Percentiles rank a stretch among this genome's conserved stretches.
phyloP scores from a whole-genome alignment of 2,113 vertebrate genomes.

The Donacobius atricapilla region DNA sequence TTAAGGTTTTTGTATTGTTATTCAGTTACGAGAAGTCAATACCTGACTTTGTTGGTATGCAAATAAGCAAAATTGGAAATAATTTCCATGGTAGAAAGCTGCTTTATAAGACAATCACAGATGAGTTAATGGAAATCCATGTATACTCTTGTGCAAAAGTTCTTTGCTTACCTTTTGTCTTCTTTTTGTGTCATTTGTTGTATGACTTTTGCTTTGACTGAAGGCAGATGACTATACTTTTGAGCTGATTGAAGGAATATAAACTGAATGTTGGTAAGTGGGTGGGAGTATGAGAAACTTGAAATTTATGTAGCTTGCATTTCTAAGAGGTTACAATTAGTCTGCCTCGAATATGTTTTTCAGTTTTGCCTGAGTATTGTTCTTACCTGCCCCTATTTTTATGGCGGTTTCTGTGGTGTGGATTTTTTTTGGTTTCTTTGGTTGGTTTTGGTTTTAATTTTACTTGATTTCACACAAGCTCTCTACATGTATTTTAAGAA shows the following conservation, averaged over 20 bases:
- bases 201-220: background rate
- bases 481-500: background rate
- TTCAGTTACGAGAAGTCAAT: background rate
- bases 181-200: background rate
- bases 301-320: background rate
- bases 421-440: background rate
- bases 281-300: background rate
- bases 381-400: background rate
- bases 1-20: background rate
- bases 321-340: conserved; percentile 5
- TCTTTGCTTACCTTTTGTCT: background rate
- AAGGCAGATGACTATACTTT: background rate
- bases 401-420: background rate
- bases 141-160: background rate
- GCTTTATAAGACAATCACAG: background rate
- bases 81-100: background rate
- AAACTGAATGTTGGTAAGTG: background rate
- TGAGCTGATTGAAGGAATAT: background rate
- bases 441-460: background rate
- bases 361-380: background rate
- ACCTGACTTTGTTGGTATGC: background rate
- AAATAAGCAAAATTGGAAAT: background rate
- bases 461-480: background rate
- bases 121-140: background rate
- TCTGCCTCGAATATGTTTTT: background rate